Conservation (phyloP, 2,888 invertebrate species). For the Brachylomia viminalis region DNA sequence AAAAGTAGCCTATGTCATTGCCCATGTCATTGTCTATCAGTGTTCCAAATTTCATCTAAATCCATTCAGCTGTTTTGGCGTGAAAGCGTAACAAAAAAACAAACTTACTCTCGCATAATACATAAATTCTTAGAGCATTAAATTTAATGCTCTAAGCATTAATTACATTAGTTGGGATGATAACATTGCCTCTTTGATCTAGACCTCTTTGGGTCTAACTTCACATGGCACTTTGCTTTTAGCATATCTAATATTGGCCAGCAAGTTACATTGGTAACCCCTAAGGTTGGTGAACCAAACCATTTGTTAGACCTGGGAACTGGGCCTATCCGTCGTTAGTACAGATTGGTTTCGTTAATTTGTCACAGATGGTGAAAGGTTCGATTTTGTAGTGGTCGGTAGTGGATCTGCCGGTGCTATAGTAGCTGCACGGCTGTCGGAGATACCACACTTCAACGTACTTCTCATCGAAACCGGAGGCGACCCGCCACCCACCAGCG, state of each 20-base stretch:
- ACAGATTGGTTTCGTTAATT: slow-evolving; percentile 1
- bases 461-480: slow-evolving; percentile 79
- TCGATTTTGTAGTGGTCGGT: slow-evolving; percentile 79
- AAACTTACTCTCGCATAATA: too few species aligned
- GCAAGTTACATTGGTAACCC: not conserved
- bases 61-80: too few species aligned
- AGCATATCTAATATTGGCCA: not conserved
- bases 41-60: too few species aligned
- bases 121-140: too few species aligned
- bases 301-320: not conserved
- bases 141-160: too few species aligned
- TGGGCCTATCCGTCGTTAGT: too few species aligned
- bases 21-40: too few species aligned
- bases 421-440: slow-evolving; percentile 76
- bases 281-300: too few species aligned
- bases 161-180: too few species aligned
- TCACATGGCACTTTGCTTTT: not conserved
- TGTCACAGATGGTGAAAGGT: slow-evolving; percentile 74
- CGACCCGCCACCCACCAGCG: slow-evolving; percentile 76
- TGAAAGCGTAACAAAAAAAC: too few species aligned
- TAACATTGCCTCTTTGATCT: not conserved
- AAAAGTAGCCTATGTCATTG: too few species aligned
- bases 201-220: too few species aligned
- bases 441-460: slow-evolving; percentile 69
- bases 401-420: slow-evolving; percentile 78